These are phyloP conservation scores for Achroia grisella DNA, from an alignment of 1,140 invertebrate genomes.

Conservation along the genomic window DNA sequence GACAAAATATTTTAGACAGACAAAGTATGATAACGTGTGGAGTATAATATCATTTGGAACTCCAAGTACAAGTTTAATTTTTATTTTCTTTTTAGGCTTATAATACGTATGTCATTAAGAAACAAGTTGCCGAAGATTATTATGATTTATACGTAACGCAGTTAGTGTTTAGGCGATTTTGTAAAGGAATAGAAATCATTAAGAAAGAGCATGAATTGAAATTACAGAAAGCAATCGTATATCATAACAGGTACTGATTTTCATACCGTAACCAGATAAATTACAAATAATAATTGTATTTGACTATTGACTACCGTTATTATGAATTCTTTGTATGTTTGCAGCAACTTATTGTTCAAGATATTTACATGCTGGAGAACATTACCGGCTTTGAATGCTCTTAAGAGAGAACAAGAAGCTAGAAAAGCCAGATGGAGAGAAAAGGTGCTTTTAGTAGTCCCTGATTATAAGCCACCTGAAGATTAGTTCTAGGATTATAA, in stretches of 20 bases:
- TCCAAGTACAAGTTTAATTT: no score
- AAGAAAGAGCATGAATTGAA: conserved; percentile 66
- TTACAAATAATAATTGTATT: no score
- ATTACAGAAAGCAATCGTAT: conserved; percentile 66
- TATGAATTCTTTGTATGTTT: conserved; percentile 21
- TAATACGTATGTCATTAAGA: conserved; percentile 62
- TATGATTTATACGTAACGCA: conserved; percentile 74
- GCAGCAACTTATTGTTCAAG: conserved; percentile 75
- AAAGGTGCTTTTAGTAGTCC: conserved; percentile 79
- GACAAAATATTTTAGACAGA: no score
- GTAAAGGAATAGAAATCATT: conserved; percentile 48
- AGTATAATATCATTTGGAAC: no score
- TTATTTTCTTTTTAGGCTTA: conserved; percentile 45
- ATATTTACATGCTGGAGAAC: conserved; percentile 77
- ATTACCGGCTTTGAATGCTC: conserved; percentile 74
- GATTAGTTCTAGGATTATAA: conserved; percentile 19
- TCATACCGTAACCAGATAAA: no score
- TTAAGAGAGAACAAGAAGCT: conserved; percentile 77
- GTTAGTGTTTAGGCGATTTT: conserved; percentile 70
- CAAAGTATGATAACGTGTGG: no score
- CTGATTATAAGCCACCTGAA: conserved; percentile 76
- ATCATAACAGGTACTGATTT: conserved; percentile 75
- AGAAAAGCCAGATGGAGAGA: conserved; percentile 78
- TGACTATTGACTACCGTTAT: no score
- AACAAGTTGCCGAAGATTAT: conserved; percentile 77